Percentiles rank a stretch among this genome's conserved stretches.
Conservation (phyloP, 2,888 invertebrate species). For the Drosophila fulvimacula region DNA sequence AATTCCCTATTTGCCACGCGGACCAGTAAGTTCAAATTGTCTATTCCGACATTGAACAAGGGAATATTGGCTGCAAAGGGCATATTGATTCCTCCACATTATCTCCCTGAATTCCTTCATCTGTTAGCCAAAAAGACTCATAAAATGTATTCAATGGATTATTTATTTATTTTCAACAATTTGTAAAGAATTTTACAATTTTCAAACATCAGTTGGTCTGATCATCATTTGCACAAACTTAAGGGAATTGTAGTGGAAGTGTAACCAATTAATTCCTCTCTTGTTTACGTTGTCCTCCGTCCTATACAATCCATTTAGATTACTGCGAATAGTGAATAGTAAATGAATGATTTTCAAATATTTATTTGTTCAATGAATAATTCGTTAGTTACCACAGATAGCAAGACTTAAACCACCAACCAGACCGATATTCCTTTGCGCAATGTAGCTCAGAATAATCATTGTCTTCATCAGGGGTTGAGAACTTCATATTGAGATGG, state of each 20-base stretch:
- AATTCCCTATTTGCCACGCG: too few species aligned
- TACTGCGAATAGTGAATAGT: not conserved
- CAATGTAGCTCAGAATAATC: not conserved
- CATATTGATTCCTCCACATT: too few species aligned
- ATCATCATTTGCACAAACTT: not conserved
- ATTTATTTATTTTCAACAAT: not conserved
- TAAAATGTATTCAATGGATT: too few species aligned
- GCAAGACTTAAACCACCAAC: not conserved
- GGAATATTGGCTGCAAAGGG: too few species aligned
- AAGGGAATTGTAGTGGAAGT: not conserved
- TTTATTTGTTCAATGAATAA: not conserved
- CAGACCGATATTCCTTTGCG: not conserved
- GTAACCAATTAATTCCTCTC: not conserved
- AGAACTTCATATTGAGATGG: not conserved
- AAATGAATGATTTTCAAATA: not conserved
- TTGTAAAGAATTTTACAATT: not conserved
- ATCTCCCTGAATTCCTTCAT: too few species aligned
- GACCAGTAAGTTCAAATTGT: too few species aligned
- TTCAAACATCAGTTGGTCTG: not conserved
- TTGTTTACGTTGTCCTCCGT: fast-evolving
- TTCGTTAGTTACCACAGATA: not conserved
- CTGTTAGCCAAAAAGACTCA: too few species aligned
- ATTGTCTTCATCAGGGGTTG: not conserved
- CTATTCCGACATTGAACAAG: too few species aligned
- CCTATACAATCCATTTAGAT: conserved; percentile 1